These are phyloP conservation scores for Dromaius novaehollandiae DNA, from an alignment of 2,113 vertebrate species.

Conservation along the genomic window DNA sequence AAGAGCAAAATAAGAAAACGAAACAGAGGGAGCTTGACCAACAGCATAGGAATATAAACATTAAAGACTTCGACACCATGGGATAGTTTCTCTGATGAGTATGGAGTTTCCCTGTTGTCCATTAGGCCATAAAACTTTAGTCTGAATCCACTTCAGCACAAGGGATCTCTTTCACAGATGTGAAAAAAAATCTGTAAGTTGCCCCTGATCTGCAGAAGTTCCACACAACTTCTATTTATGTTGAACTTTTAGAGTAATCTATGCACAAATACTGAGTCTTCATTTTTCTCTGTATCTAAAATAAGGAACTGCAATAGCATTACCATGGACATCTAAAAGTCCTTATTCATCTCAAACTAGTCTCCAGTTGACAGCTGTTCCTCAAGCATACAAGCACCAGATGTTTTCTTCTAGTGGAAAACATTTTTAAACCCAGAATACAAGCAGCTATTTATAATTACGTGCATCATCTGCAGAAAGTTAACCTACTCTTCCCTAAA, in stretches of 20 bases:
- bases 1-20: not conserved
- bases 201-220: not conserved
- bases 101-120: not conserved
- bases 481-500: not conserved
- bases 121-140: not conserved
- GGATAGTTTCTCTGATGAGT: not conserved
- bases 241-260: not conserved
- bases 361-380: not conserved
- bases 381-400: not conserved
- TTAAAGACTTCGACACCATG: not conserved
- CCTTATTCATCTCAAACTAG: not conserved
- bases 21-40: not conserved
- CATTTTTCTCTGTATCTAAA: not conserved
- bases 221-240: not conserved
- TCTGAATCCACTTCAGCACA: not conserved
- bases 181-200: not conserved
- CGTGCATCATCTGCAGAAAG: not conserved
- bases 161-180: not conserved
- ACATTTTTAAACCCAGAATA: not conserved
- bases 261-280: not conserved
- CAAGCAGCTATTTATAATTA: not conserved
- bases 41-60: not conserved
- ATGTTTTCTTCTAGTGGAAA: not conserved
- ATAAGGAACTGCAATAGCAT: rapidly evolving
- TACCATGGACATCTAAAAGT: not conserved